Conservation (phyloP, 2,797 vertebrate genomes). For the Adrianichthys oophorus region DNA sequence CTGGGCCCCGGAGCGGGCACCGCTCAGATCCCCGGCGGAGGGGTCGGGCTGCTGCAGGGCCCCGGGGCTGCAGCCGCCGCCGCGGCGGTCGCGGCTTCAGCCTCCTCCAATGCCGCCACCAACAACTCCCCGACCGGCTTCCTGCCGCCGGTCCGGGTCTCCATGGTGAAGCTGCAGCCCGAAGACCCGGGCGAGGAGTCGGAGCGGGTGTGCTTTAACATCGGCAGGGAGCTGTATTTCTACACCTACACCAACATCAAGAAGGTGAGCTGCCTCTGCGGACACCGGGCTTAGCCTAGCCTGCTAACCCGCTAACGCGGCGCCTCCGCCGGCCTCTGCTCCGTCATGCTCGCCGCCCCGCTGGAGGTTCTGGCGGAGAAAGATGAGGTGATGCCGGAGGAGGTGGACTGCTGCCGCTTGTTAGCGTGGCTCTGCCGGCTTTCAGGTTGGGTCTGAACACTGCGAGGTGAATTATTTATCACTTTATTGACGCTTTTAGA, state of each 20-base stretch:
- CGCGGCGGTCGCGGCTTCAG: constrained; percentile 63
- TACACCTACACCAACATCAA: constrained; percentile 90
- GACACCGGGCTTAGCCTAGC: constrained; percentile 5
- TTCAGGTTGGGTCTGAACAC: neutral
- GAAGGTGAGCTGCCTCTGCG: constrained; percentile 75
- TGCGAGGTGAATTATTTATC: neutral
- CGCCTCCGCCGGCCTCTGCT: constrained; percentile 1
- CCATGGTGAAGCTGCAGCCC: constrained; percentile 88
- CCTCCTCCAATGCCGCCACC: constrained; percentile 71
- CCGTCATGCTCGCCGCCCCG: too few species aligned
- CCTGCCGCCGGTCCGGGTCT: constrained; percentile 86
- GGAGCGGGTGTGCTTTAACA: constrained; percentile 90
- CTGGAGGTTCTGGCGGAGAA: too few species aligned
- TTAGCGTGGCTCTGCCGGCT: neutral
- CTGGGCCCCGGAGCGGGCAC: constrained; percentile 72
- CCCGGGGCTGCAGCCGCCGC: constrained; percentile 70
- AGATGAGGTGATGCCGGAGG: neutral
- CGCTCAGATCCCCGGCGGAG: constrained; percentile 74
- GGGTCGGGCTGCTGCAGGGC: constrained; percentile 80
- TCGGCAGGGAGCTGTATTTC: constrained; percentile 90
- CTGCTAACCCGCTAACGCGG: constrained; percentile 24
- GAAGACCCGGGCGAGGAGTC: constrained; percentile 84
- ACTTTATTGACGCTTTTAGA: neutral
- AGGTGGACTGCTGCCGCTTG: neutral
- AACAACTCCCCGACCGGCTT: constrained; percentile 81